Percentiles rank a stretch among this genome's conserved stretches.
These are phyloP conservation scores for Epirrita christyi DNA, from an alignment of 2,888 invertebrate species.

Conservation along the genomic window DNA sequence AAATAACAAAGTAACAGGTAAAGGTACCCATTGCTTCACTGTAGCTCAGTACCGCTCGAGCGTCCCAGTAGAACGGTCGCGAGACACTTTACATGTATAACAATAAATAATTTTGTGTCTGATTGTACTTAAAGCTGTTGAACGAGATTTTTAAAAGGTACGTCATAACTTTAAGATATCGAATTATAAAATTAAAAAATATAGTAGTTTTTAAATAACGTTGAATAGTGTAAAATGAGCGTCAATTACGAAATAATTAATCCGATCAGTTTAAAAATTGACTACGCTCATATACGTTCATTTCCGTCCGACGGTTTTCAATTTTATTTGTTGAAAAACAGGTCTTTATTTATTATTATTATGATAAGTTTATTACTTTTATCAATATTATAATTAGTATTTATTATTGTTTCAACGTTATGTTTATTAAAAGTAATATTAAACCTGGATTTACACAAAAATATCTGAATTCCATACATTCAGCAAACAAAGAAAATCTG, in stretches of 20 bases:
- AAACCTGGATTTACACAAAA: background rate
- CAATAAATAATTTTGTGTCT: constrained; percentile 22
- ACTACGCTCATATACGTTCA: background rate
- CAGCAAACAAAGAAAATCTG: constrained; percentile 34
- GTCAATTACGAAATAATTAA: no score
- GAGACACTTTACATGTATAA: constrained; percentile 13
- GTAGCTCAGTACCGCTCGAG: constrained; percentile 51
- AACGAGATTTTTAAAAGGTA: constrained; percentile 18
- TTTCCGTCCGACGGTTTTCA: background rate
- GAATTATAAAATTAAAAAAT: background rate
- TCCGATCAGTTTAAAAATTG: no score
- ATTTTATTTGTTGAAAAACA: background rate
- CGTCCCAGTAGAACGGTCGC: constrained; percentile 48
- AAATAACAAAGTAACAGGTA: constrained; percentile 71
- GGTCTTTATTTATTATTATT: no score
- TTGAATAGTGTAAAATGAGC: no score
- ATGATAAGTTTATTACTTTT: no score
- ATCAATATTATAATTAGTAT: no score
- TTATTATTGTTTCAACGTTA: background rate
- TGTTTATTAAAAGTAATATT: background rate
- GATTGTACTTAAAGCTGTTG: constrained; percentile 16
- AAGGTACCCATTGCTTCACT: constrained; percentile 47
- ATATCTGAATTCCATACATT: background rate
- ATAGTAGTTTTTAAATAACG: background rate
- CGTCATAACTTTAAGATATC: constrained; percentile 7